Evolutionary conservation across 92 coral and sea anemone species (phyloP), one percentile per base, ranked within the genome.

Genomic region (Bergia sp.): DNA sequence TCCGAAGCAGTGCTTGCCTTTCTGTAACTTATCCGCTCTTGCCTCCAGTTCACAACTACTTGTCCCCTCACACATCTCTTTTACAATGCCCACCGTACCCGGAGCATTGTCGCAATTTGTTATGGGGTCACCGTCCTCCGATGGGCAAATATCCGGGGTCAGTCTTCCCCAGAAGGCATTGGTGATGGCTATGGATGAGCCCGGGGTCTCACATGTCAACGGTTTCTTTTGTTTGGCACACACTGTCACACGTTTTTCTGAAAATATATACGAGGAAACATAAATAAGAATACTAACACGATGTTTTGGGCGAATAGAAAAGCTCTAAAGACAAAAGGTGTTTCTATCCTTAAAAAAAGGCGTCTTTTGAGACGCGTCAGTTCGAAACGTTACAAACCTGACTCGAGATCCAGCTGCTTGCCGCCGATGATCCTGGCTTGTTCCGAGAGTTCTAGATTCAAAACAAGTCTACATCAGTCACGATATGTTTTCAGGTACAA

Each of bases 81-180:
- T 97, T 55, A 97, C 98, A n/a, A 96, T 94, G 41, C 89, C 95
- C 38, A 92, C 91, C 0, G 97, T 90, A 82, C 95, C 97, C 50
- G 96, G 95, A 44, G 99, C 94, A 21, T 92, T 90, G 61, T 71
- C 89, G 81, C 99, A 96, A 78, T 96, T 89, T 43, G 90, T 92
- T 55, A 90, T 86, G 5, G 95, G 98, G 74, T 96, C 99, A 9
- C 99, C 99, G 74, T 96, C 99, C 43, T 96, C 99, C 37, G 99
- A 96, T 45, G 99, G 98, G 73, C 99, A 96, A 39, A 96, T 92
- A 55, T 95, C 94, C 12, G 94, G 91, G 15, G 99, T 95, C 47
- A 80, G 42, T 10, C 99, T 91, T 21, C 99, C 99, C 99, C 99
- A 96, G 91, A 96, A 96, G 7, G 94, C 99, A 7, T 96, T 96